Percentiles rank a stretch among this genome's conserved stretches.
phyloP scores from a whole-genome alignment of 2,888 invertebrate genomes.

The Ormyrus thymus region DNA sequence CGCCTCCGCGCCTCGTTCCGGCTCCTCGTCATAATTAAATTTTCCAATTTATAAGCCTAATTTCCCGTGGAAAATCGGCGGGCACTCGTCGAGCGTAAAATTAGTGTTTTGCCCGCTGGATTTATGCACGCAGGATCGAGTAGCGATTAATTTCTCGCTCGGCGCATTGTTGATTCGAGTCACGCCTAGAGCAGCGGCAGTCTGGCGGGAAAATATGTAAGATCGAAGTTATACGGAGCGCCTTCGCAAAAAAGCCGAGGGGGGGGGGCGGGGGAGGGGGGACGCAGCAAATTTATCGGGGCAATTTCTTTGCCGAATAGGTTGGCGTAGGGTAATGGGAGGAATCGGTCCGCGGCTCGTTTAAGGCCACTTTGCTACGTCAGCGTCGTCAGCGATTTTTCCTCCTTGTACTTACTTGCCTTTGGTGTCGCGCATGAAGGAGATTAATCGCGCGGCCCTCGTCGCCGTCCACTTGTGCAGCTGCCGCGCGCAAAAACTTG shows the following conservation, averaged over 20 bases:
- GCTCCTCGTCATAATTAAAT: too few relatives aligned
- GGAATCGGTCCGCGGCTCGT: conserved; percentile 41
- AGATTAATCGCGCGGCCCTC: conserved; percentile 47
- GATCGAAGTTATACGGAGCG: conserved; percentile 19
- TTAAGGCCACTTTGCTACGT: conserved; percentile 51
- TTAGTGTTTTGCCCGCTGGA: neutral
- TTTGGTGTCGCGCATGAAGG: conserved; percentile 23
- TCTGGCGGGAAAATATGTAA: conserved; percentile 30
- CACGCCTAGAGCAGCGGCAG: conserved; percentile 17
- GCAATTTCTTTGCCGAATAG: conserved; percentile 39
- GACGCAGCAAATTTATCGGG: conserved; percentile 44
- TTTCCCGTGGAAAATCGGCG: too few relatives aligned
- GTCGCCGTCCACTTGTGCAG: conserved; percentile 20
- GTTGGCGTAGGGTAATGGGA: conserved; percentile 45
- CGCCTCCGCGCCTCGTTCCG: too few relatives aligned
- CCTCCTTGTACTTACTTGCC: conserved; percentile 33
- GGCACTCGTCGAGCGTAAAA: too few relatives aligned
- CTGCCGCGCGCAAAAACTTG: neutral
- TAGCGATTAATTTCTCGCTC: neutral
- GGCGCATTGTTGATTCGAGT: conserved; percentile 37
- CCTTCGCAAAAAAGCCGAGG: conserved; percentile 9
- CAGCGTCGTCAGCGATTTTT: conserved; percentile 57
- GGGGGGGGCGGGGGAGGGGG: neutral
- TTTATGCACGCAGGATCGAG: neutral
- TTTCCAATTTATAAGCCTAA: too few relatives aligned